phyloP scores from a whole-genome alignment of 2,888 invertebrate species.

The Artemia sinica region DNA sequence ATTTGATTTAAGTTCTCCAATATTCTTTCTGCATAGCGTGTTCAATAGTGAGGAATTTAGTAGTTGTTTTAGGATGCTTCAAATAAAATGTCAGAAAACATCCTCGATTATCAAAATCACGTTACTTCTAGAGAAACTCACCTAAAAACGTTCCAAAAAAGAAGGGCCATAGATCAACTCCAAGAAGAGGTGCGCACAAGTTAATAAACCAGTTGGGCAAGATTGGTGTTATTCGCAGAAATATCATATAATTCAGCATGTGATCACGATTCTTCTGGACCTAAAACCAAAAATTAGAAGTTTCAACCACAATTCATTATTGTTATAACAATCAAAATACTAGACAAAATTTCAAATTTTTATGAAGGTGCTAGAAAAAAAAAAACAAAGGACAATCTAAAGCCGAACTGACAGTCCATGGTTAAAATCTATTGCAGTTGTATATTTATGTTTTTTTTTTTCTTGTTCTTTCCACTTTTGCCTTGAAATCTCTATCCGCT shows the following conservation, averaged over 20 bases:
- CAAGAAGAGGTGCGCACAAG: conserved; percentile 85
- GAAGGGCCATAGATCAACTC: conserved; percentile 80
- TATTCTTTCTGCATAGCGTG: too few species aligned
- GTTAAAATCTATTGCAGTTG: too few species aligned
- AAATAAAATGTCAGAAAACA: too few species aligned
- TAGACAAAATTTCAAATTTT: conserved; percentile 21
- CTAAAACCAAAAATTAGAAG: conserved; percentile 27
- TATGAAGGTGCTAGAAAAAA: background rate
- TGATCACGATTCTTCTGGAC: conserved; percentile 62
- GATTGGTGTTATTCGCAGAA: conserved; percentile 89
- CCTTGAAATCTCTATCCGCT: too few species aligned
- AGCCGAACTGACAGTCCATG: too few species aligned
- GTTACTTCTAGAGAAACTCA: conserved; percentile 31
- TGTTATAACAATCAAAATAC: conserved; percentile 27
- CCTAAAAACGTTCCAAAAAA: conserved; percentile 87
- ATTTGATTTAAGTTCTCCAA: too few species aligned
- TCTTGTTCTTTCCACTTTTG: too few species aligned
- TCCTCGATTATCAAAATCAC: too few species aligned
- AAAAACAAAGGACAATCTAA: background rate
- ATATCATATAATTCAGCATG: conserved; percentile 86
- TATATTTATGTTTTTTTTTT: too few species aligned
- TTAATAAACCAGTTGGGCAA: conserved; percentile 99
- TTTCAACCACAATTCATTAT: conserved; percentile 17
- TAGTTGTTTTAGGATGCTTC: too few species aligned
- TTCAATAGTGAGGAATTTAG: too few species aligned